Evolutionary conservation across 2,113 vertebrate species (phyloP).

Genomic region (Neofelis nebulosa): DNA sequence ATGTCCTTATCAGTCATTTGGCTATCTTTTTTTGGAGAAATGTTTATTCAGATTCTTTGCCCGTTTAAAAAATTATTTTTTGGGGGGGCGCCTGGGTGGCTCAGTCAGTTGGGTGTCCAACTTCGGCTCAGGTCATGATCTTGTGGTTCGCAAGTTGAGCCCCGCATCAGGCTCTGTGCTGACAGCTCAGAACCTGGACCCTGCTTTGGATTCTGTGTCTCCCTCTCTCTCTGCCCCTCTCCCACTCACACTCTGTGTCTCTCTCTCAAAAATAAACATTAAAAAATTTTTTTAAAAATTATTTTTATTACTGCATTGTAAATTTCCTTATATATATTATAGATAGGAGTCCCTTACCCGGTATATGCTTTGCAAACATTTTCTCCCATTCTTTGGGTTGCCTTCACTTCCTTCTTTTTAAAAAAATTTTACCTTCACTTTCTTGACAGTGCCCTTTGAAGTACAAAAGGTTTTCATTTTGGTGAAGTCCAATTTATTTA

Average conservation of each 20-base stretch:
- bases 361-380: slow-evolving; percentile 10
- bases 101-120: too few relatives aligned
- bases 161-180: too few relatives aligned
- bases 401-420: neutral
- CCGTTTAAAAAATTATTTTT: neutral
- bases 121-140: too few relatives aligned
- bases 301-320: neutral
- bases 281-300: too few relatives aligned
- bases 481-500: neutral
- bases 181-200: too few relatives aligned
- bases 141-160: too few relatives aligned
- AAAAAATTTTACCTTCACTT: neutral
- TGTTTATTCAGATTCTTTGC: neutral
- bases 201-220: too few relatives aligned
- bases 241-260: too few relatives aligned
- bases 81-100: too few relatives aligned
- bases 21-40: slow-evolving; percentile 1
- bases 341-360: neutral
- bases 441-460: neutral
- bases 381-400: neutral
- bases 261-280: too few relatives aligned
- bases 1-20: neutral
- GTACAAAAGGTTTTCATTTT: neutral
- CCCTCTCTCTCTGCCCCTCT: too few relatives aligned
- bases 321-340: neutral